Evolutionary conservation across 92 coral and sea anemone genomes (phyloP).

Genomic region (Epizoanthus ramosus): DNA sequence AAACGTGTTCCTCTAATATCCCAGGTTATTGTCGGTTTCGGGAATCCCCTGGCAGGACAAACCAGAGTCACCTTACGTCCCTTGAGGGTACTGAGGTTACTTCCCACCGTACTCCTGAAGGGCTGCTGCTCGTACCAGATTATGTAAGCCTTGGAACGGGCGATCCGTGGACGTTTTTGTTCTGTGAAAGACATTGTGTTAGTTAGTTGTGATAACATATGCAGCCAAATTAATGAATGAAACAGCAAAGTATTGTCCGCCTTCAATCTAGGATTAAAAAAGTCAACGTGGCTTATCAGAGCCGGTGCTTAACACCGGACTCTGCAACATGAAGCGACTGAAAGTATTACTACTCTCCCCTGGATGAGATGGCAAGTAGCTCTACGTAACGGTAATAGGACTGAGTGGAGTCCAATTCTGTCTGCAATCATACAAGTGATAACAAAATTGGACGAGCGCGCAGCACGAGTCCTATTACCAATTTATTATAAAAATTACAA

Average conservation of each 20-base stretch:
- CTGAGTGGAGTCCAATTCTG: no score
- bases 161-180: conserved; percentile 66
- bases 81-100: conserved; percentile 83
- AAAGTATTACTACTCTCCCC: no score
- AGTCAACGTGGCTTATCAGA: no score
- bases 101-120: conserved; percentile 73
- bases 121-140: conserved; percentile 88
- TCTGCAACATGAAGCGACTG: no score
- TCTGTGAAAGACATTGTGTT: conserved; percentile 35
- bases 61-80: conserved; percentile 83
- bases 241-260: neutral
- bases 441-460: no score
- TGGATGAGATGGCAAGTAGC: no score
- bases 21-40: conserved; percentile 83
- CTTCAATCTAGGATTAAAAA: no score
- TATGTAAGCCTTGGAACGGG: conserved; percentile 58
- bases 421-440: no score
- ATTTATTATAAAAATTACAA: no score
- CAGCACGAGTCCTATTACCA: no score
- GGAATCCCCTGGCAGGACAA: conserved; percentile 82
- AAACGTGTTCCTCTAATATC: conserved; percentile 69
- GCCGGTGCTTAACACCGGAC: no score
- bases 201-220: neutral
- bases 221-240: neutral
- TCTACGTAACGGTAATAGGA: no score